Conservation (phyloP, 2,888 invertebrate genomes). For the Cerastoderma edule region DNA sequence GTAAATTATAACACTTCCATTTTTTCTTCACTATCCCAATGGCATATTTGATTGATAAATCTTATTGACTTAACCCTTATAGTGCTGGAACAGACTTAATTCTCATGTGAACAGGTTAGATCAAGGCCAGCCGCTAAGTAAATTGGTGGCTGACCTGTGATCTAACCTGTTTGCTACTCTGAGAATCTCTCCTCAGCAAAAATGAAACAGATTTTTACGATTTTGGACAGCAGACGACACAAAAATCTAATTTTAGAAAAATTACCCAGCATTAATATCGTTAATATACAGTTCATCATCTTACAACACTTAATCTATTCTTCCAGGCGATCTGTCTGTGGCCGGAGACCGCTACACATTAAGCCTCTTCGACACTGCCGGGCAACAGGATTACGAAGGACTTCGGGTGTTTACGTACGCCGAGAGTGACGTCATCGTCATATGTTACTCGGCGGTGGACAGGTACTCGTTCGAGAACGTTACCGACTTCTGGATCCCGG, state of each 20-base stretch:
- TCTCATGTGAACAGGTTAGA: no score
- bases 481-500: slow-evolving; percentile 70
- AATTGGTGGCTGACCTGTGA: not conserved
- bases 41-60: no score
- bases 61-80: no score
- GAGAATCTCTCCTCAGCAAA: not conserved
- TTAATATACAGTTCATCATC: not conserved
- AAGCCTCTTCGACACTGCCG: slow-evolving; percentile 74
- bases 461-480: slow-evolving; percentile 69
- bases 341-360: slow-evolving; percentile 71
- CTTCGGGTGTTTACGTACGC: slow-evolving; percentile 72
- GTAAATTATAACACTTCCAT: no score
- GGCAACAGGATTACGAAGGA: slow-evolving; percentile 70
- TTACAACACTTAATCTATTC: slow-evolving; percentile 18
- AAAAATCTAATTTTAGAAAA: not conserved
- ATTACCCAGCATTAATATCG: not conserved
- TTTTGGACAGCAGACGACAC: no score
- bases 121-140: not conserved
- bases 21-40: no score
- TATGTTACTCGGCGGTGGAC: slow-evolving; percentile 73
- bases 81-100: no score
- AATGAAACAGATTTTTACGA: not conserved
- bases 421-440: slow-evolving; percentile 71
- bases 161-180: not conserved
- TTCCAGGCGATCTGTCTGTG: slow-evolving; percentile 66